phyloP scores from a whole-genome alignment of 2,113 vertebrate genomes.

The Malaclemys terrapin region DNA sequence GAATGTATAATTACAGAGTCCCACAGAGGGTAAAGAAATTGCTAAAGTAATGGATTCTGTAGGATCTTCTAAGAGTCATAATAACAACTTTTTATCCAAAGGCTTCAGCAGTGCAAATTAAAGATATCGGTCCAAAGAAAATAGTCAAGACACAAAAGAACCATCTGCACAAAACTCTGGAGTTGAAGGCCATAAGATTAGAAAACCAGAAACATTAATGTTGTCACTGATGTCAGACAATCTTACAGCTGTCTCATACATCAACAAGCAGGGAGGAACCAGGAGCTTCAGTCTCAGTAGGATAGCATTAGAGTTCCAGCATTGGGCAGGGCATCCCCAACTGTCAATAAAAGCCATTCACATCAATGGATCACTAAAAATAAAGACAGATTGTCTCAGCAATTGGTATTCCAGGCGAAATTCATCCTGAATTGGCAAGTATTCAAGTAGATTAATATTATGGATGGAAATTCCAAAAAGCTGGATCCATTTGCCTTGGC shows the following conservation, averaged over 20 bases:
- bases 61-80: not conserved
- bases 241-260: rapidly evolving
- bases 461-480: conserved; percentile 27
- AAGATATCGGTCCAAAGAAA: not conserved
- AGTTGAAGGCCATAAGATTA: not conserved
- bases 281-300: not conserved
- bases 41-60: not conserved
- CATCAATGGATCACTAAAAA: not conserved
- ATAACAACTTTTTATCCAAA: not conserved
- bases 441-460: not conserved
- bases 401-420: not conserved
- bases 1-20: rapidly evolving
- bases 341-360: not conserved
- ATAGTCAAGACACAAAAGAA: not conserved
- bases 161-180: not conserved
- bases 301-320: not conserved
- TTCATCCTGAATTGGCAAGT: conserved; percentile 6
- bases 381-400: not conserved
- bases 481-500: conserved; percentile 4
- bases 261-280: not conserved
- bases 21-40: conserved; percentile 2
- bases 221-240: not conserved
- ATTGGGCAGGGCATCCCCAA: not conserved
- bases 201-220: not conserved
- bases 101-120: not conserved